phyloP scores from a whole-genome alignment of 2,888 invertebrate genomes.

The Eupithecia subumbrata region DNA sequence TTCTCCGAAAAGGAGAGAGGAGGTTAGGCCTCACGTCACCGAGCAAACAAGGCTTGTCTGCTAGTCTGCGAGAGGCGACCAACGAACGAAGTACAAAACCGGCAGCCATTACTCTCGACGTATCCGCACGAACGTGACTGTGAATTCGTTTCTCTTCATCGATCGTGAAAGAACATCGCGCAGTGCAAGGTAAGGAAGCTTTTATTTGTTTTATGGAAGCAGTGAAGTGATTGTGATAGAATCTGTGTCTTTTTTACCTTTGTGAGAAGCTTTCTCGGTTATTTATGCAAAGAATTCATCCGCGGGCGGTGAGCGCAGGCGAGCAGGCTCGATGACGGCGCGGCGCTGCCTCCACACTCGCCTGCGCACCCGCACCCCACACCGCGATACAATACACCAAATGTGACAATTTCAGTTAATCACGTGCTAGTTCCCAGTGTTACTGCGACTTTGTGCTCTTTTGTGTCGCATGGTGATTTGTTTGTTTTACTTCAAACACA shows the following conservation, averaged over 20 bases:
- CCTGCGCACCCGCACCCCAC: constrained; percentile 69
- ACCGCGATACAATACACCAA: constrained; percentile 48
- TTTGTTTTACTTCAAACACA: constrained; percentile 56
- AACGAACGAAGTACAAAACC: constrained; percentile 66
- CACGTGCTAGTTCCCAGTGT: constrained; percentile 67
- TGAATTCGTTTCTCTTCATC: constrained; percentile 77
- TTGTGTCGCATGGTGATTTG: constrained; percentile 62
- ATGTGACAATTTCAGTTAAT: constrained; percentile 72
- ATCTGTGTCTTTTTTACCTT: constrained; percentile 36
- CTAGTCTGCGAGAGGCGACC: constrained; percentile 77
- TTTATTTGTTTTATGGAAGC: constrained; percentile 70
- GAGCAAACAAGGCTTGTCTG: constrained; percentile 81
- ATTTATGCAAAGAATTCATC: constrained; percentile 82
- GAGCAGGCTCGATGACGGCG: constrained; percentile 70
- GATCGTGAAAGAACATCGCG: constrained; percentile 80
- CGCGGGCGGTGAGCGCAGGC: constrained; percentile 79
- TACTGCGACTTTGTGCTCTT: constrained; percentile 66
- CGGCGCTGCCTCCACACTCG: constrained; percentile 67
- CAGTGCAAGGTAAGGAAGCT: constrained; percentile 80
- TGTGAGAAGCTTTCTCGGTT: constrained; percentile 74
- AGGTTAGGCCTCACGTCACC: constrained; percentile 68
- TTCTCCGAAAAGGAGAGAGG: constrained; percentile 57
- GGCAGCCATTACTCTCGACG: constrained; percentile 80
- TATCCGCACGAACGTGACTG: constrained; percentile 80
- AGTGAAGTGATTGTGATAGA: constrained; percentile 70